phyloP scores from a whole-genome alignment of 2,888 invertebrate species.

The Melanargia galathea region DNA sequence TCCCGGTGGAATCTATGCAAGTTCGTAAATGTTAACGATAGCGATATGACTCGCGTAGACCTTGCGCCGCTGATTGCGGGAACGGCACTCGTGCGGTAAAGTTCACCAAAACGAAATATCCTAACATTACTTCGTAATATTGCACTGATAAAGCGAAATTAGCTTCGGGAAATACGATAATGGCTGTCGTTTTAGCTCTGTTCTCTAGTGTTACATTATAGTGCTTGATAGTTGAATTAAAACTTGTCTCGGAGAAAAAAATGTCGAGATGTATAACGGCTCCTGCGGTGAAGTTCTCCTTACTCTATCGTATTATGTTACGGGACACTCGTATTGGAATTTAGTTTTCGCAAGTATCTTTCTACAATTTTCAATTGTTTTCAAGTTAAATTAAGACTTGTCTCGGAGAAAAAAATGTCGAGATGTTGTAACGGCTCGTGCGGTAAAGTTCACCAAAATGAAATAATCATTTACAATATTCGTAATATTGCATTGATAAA shows the following conservation, averaged over 20 bases:
- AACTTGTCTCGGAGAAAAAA: no score
- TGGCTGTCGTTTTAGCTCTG: neutral
- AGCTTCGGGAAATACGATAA: slow-evolving; percentile 9
- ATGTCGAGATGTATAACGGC: no score
- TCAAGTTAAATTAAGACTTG: no score
- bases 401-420: no score
- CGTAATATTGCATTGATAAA: slow-evolving; percentile 1
- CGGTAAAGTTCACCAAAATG: neutral
- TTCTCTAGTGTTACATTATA: no score
- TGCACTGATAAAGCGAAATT: slow-evolving; percentile 5
- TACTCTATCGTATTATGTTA: neutral
- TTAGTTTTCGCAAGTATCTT: neutral
- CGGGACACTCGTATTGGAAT: neutral
- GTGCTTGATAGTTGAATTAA: no score
- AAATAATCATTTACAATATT: no score
- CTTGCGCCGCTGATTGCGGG: slow-evolving; percentile 8
- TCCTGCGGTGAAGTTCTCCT: neutral
- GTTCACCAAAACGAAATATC: neutral
- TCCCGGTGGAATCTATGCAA: slow-evolving; percentile 18
- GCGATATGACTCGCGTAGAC: slow-evolving; percentile 13
- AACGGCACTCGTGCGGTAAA: neutral
- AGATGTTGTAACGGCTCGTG: no score
- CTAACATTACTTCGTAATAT: neutral
- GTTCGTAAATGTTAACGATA: slow-evolving; percentile 26
- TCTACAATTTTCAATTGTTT: no score